Base-by-base conservation (phyloP, 2,113 vertebrate genomes). In the Lepidothrix coronata region DNA sequence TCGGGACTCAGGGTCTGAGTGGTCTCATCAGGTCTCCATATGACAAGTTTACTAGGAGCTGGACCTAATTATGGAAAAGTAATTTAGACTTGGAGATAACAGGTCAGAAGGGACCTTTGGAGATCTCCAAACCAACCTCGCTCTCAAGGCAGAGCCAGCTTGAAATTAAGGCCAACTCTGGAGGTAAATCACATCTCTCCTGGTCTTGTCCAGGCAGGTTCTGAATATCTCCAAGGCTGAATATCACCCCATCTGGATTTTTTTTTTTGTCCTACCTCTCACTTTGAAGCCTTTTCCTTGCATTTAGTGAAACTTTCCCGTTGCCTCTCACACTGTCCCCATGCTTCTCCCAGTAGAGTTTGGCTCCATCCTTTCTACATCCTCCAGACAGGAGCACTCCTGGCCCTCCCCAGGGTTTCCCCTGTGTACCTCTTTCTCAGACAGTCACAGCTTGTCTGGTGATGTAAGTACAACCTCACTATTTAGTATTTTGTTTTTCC, bases 111-210 rank as follows among this genome's bases (percentile, higher is more conserved):
- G 37, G 31, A 74, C 49, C 12, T 80, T 49, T 31, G 7, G 54
- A 86, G 18, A 14, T 73, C 62, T 83, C 31, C 4, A 1, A 68
- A 73, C 35, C 37, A 80, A 13, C 18, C 30, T 92, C 7, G 23
- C 0, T 0, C 59, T 94, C 20, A 46, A 52, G 49, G 4, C 0
- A 0, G 6, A 23, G 13, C 6, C 41, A 58, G 14, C 23, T 71
- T 88, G 30, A 88, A 70, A 24, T 52, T 54, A 78, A 5, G 61
- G 24, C 35, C 19, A 37, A 31, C 9, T 82, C 20, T 62, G 49
- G 31, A 75, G 19, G 6, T 52, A 88, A 70, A 76, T 61, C 49
- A 5, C 31, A 14, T 66, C 66, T 15, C 3, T 77, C 31, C 33
- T 87, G 17, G 4, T 65, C 17, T 66, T 71, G 12, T 71, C 68